Base-by-base conservation (phyloP, 2,888 invertebrate genomes). In the Slavum lentiscoides region DNA sequence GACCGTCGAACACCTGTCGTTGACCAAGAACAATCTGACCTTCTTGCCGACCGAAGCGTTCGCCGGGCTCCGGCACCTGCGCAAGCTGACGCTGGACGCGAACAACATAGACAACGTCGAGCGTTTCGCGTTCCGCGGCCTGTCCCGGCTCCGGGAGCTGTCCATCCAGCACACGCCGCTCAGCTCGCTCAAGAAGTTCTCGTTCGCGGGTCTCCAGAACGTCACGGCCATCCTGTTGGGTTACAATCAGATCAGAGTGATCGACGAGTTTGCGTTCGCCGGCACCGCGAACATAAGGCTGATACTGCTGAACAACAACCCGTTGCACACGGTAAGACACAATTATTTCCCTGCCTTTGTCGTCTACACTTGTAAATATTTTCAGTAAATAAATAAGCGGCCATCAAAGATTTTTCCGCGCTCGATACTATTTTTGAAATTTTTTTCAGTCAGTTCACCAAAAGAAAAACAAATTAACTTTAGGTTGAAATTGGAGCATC, bases 121-220 rank as follows among this genome's bases (percentile, higher is more conserved):
- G 84, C 93, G 93, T 74, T 94, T 94, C 86, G 94, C 95, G 75
- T 96, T 97, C 87, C 91, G 93, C 49, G 94, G 94, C 15, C 87
- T 96, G 76, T 91, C 91, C 7, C 90, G 92, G 19, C 90, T 97
- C 11, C 90, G 90, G 85, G 94, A 91, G 85, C 90, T 94, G 62
- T 93, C 94, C 84, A 94, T 97, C 84, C 94, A 95, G 85, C 92
- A 95, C 85, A 96, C 96, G 17, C 94, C 93, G 3, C 88, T 97
- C 75, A 89, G 91, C 73, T 91, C 91, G 53, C 92, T 96, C 80
- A 92, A 94, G 61, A 92, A 93, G 77, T 94, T 93, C 85, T 92
- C 95, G 19, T 94, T 97, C 85, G 92, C 94, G 64, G 92, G 93
- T 1, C 88, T 95, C 21, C 93, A 94, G 85, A 94, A 94, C 85